Base-by-base conservation (phyloP, 2,113 vertebrate species). In the Pluvialis apricaria region DNA sequence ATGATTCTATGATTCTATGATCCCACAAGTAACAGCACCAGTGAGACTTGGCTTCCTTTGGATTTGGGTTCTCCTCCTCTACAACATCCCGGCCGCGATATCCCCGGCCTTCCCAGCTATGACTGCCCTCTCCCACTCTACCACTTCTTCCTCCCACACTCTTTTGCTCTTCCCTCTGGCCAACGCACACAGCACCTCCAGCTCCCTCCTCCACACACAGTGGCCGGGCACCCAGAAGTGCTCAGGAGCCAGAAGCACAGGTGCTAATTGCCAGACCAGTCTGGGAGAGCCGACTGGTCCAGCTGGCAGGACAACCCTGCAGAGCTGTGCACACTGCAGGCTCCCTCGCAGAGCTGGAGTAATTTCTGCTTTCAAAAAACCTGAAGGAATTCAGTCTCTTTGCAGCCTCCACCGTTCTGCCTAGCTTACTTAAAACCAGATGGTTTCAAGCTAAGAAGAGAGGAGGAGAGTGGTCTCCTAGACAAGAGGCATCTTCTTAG, bases 101-200 rank as follows among this genome's bases (percentile, higher is more conserved):
- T 2, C 28, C 13, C 12, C 15, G 34, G 19, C 9, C 32, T 42
- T 80, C 38, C 10, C 18, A 20, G 25, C 13, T 49, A 34, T 1
- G 6, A 32, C 11, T n/a, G 22, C 54, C 45, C 28, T 70, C 36
- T 66, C 36, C 26, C 8, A 5, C 28, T 86, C 54, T 22, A 10
- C 34, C 52, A 31, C 22, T 71, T 70, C 32, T 45, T 76, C 31
- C 31, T 52, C 20, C 21, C 42, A 5, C 0, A 0, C 10, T 29
- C 24, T 49, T 73, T 34, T 0, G 0, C 49, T 55, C 42, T 61
- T 57, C 40, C 17, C 20, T 54, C 45, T 13, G n/a, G 70, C 15
- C 40, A 75, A 14, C 1, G 4, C 24, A 69, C 55, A 8, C 24
- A 81, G 72, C 36, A 58, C 18, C 31, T 34, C 49, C 81, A 84